Conservation (phyloP, 1,140 invertebrate genomes). For the Aphelinus certus region DNA sequence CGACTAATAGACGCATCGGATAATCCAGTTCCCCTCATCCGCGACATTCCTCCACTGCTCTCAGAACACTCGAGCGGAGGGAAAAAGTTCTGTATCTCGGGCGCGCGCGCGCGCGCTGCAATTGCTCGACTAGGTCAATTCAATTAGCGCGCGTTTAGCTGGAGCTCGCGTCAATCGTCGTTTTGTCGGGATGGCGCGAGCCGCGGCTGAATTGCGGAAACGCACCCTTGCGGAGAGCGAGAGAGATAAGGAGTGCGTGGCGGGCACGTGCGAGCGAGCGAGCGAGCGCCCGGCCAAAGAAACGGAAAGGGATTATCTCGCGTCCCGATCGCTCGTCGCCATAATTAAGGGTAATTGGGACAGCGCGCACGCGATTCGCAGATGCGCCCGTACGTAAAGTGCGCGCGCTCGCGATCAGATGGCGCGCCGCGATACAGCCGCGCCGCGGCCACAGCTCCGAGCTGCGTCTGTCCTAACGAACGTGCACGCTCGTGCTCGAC, state of each 20-base stretch:
- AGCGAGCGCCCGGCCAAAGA: not conserved
- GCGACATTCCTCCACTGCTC: no score
- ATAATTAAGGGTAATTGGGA: conserved; percentile 61
- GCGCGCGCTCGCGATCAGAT: conserved; percentile 23
- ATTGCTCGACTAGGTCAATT: not conserved
- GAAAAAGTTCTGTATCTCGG: not conserved
- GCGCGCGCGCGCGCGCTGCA: not conserved
- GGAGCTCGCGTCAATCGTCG: not conserved
- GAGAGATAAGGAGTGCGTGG: not conserved
- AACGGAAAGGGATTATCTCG: conserved; percentile 40
- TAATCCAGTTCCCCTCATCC: not conserved
- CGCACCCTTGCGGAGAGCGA: not conserved
- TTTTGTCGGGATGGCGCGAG: not conserved
- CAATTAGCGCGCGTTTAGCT: not conserved
- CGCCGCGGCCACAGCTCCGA: no score
- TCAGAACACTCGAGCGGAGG: not conserved
- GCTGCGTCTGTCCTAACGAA: no score
- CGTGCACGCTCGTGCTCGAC: no score
- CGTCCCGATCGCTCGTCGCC: conserved; percentile 49
- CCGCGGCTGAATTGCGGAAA: not conserved
- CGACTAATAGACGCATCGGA: not conserved
- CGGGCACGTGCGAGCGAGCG: no score
- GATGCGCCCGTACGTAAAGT: no score
- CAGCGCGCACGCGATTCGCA: conserved; percentile 52
- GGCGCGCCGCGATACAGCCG: not conserved